Evolutionary conservation across 1,140 invertebrate species (phyloP), one percentile per base, ranked within the genome.

Genomic region (Drosophila yakuba): DNA sequence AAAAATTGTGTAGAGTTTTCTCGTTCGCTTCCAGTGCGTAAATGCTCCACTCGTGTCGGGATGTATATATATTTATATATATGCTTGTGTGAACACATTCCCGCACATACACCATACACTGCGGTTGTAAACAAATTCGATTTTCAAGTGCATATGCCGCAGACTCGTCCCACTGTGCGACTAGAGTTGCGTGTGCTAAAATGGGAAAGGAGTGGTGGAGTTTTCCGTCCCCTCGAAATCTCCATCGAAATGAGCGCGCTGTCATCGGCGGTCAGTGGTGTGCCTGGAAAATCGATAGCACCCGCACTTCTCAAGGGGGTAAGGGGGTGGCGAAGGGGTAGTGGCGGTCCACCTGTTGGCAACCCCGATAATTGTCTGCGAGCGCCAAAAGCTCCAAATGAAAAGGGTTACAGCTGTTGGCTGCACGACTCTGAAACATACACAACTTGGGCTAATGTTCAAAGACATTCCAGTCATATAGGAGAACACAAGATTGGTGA

Each of bases 1-100:
- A 71, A 81, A 85, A 74, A 55, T 66, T 52, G 78, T 90, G 86
- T 90, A 90, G 86, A 90, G 72, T 90, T 88, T 89, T 72, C 63
- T 72, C 68, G 52, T 73, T 55, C 57, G 59, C 51, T 88, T 88
- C 84, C 84, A 89, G 85, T 89, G 84, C 80, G 84, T 90, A 90
- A 90, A 89, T 88, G 51, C 81, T 74, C 43, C 57, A 68, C 60
- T 68, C 64, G 50, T 12, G 38, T 68, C 63, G 57, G n/a, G 28
- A 4, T 17, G 43, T 17, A 17, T 23, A 68, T 11, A 17, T 17
- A 17, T 17, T 32, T 11, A 50, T n/a, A 50, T 32, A 32, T 2
- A 28, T 11, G 8, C 20, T 7, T 48, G n/a, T 25, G 35, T 38
- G 8, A 25, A 32, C 61, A 32, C 61, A 61, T 68, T 60, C 14